These are phyloP conservation scores for Vireo altiloquus DNA, from an alignment of 2,113 vertebrate genomes.

Conservation along the genomic window DNA sequence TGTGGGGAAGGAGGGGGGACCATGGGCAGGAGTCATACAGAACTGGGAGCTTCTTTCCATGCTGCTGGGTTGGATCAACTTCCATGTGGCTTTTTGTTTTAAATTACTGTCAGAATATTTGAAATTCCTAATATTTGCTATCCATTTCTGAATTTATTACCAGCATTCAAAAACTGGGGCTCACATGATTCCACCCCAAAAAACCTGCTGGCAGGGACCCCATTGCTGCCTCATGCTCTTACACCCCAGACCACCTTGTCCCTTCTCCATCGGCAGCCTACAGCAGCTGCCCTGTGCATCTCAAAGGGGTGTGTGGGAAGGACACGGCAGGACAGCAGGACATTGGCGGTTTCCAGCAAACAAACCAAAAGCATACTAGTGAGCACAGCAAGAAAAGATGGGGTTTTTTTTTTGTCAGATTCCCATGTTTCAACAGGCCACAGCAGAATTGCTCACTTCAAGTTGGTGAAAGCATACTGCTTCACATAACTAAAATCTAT, in stretches of 20 bases:
- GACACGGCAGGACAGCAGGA: background rate
- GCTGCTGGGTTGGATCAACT: background rate
- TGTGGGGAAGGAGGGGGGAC: background rate
- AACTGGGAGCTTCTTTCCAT: background rate
- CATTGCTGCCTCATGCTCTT: background rate
- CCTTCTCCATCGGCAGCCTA: background rate
- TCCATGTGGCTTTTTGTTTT: background rate
- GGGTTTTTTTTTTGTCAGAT: background rate
- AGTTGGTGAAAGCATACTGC: background rate
- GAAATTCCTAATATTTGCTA: background rate
- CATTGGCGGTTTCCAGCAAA: background rate
- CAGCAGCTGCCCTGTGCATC: background rate
- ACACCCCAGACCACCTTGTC: too few species aligned
- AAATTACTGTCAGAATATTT: background rate
- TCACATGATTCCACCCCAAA: background rate
- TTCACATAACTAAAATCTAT: background rate
- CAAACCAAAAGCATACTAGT: background rate
- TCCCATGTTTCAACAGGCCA: background rate
- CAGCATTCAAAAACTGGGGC: background rate
- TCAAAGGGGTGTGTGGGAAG: background rate
- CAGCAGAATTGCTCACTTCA: background rate
- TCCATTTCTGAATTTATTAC: background rate
- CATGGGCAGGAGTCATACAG: fast-evolving
- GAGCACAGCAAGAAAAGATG: background rate
- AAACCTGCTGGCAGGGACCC: background rate